phyloP scores from a whole-genome alignment of 2,888 invertebrate species.

The Gymnoscelis rufifasciata region DNA sequence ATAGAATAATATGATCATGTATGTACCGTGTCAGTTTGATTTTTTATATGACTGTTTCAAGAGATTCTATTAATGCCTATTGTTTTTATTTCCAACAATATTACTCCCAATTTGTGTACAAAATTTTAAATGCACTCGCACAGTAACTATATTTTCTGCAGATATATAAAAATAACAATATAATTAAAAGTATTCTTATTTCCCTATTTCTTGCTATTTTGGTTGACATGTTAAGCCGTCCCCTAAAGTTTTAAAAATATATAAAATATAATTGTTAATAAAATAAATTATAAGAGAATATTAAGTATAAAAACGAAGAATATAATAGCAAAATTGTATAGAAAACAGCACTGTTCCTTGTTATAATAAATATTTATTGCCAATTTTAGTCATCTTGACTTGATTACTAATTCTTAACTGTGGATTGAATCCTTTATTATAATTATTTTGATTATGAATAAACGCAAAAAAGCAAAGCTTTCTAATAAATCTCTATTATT shows the following conservation, averaged over 20 bases:
- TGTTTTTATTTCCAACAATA: not conserved
- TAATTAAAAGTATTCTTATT: not conserved
- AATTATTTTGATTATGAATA: not conserved
- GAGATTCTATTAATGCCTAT: not conserved
- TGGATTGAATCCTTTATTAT: constrained; percentile 5
- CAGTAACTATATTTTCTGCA: not conserved
- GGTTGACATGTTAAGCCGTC: constrained; percentile 65
- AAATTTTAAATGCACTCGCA: not conserved
- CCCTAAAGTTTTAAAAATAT: constrained; percentile 66
- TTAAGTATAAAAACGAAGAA: constrained; percentile 12
- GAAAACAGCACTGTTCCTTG: constrained; percentile 22
- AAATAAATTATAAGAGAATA: constrained; percentile 29
- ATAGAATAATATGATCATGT: constrained; percentile 8
- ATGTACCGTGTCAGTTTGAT: constrained; percentile 11
- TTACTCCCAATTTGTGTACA: too few species aligned
- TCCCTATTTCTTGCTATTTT: constrained; percentile 42
- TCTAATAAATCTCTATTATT: not conserved
- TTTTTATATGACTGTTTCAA: not conserved
- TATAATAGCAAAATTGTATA: constrained; percentile 4
- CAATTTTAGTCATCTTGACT: not conserved
- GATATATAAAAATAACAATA: not conserved
- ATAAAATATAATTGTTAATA: constrained; percentile 29
- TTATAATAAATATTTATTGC: not conserved
- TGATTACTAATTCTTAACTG: not conserved
- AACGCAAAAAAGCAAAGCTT: constrained; percentile 11